Evolutionary conservation across 2,797 vertebrate genomes (phyloP).

Genomic region (Platyrinchus mystaceus): DNA sequence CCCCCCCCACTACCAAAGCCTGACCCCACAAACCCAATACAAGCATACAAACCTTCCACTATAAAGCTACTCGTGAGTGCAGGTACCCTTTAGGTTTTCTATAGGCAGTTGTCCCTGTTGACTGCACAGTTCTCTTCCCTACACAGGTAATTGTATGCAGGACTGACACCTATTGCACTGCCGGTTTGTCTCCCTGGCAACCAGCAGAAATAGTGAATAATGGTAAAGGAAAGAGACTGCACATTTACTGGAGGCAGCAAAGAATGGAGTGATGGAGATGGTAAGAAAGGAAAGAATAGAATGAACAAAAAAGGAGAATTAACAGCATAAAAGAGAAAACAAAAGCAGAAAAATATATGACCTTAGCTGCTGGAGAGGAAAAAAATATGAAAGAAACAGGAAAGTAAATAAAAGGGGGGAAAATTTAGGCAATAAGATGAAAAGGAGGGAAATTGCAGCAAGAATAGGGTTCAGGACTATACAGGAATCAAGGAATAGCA

Average conservation of each 20-base stretch:
- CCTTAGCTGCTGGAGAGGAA: not conserved
- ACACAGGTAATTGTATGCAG: conserved; percentile 28
- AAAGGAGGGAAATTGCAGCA: not conserved
- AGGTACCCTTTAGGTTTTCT: not conserved
- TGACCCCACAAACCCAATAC: not conserved
- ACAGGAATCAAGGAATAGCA: not conserved
- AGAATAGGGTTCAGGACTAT: not conserved
- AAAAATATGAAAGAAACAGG: not conserved
- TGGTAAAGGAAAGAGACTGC: not conserved
- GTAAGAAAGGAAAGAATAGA: not conserved
- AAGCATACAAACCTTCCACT: not conserved
- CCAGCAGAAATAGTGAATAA: not conserved
- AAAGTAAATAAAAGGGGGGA: not conserved
- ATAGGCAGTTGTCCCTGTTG: not conserved
- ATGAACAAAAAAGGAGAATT: not conserved
- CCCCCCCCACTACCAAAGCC: not conserved
- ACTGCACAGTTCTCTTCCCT: not conserved
- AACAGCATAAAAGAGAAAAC: not conserved
- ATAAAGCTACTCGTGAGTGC: not conserved
- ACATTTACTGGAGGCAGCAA: not conserved
- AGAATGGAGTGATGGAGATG: not conserved
- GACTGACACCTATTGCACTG: conserved; percentile 24
- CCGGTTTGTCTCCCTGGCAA: conserved; percentile 56
- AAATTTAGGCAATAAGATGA: not conserved
- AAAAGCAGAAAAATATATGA: not conserved